Evolutionary conservation across 2,888 invertebrate species (phyloP).

Genomic region (Polylopha cassiicola): DNA sequence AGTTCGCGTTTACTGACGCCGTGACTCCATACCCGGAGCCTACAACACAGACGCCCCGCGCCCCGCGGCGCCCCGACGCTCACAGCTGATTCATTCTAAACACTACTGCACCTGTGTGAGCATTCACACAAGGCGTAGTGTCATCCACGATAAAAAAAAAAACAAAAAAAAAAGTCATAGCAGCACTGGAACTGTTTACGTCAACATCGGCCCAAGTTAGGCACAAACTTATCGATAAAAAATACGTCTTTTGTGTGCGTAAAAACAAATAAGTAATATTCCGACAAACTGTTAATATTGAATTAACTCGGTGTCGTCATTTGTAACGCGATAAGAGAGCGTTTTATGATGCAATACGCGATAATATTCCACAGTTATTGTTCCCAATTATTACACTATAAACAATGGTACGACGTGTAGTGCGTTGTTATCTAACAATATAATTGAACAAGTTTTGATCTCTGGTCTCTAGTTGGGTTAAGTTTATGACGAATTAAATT

Average conservation of each 20-base stretch:
- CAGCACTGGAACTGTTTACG: no score
- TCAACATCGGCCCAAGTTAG: no score
- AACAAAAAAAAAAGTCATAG: no score
- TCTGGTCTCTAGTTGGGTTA: no score
- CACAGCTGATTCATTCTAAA: slow-evolving; percentile 64
- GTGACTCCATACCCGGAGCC: slow-evolving; percentile 31
- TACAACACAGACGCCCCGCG: slow-evolving; percentile 43
- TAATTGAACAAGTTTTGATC: no score
- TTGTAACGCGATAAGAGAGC: slow-evolving; percentile 26
- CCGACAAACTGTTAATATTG: slow-evolving; percentile 8
- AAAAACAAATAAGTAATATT: slow-evolving; percentile 14
- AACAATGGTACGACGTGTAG: slow-evolving; percentile 4
- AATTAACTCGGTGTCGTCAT: slow-evolving; percentile 14
- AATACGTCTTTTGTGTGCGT: slow-evolving; percentile 1
- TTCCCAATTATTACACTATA: slow-evolving; percentile 10
- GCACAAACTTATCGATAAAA: neutral
- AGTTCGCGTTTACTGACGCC: slow-evolving; percentile 59
- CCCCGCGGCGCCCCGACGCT: slow-evolving; percentile 24
- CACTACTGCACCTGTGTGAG: slow-evolving; percentile 19
- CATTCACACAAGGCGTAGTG: neutral
- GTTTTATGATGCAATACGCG: slow-evolving; percentile 29
- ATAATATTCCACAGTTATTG: slow-evolving; percentile 24
- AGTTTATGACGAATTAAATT: no score
- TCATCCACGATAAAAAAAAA: neutral
- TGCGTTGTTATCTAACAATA: no score